phyloP scores from a whole-genome alignment of 2,797 vertebrate genomes.

The Amphiprion clarkii region DNA sequence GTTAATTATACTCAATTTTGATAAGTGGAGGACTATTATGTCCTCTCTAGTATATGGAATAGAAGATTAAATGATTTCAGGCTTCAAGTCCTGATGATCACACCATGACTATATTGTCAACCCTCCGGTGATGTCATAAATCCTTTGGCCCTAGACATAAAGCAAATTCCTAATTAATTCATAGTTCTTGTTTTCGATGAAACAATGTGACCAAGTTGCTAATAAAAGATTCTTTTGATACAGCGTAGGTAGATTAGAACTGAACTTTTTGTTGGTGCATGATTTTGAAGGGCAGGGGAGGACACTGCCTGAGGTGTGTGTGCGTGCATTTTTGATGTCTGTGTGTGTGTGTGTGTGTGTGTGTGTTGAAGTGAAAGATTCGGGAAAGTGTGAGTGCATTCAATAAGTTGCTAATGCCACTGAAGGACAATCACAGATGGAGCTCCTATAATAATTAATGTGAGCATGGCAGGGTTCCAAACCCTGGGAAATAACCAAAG shows the following conservation, averaged over 20 bases:
- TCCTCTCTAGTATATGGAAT: slow-evolving; percentile 77
- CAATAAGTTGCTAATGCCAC: slow-evolving; percentile 78
- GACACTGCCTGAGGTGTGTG: slow-evolving; percentile 39
- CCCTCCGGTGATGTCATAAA: slow-evolving; percentile 67
- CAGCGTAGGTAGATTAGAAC: slow-evolving; percentile 52
- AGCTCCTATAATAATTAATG: slow-evolving; percentile 86
- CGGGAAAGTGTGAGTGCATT: slow-evolving; percentile 70
- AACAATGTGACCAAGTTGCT: slow-evolving; percentile 55
- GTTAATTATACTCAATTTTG: slow-evolving; percentile 83
- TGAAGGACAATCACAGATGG: slow-evolving; percentile 86
- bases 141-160: slow-evolving; percentile 66
- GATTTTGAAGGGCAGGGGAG: slow-evolving; percentile 56
- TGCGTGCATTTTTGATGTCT: slow-evolving; percentile 32
- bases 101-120: slow-evolving; percentile 70
- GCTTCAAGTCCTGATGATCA: slow-evolving; percentile 71
- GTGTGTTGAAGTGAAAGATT: slow-evolving; percentile 56
- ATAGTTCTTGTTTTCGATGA: slow-evolving; percentile 71
- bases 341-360: slow-evolving; percentile 46
- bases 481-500: slow-evolving; percentile 80
- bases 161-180: slow-evolving; percentile 78
- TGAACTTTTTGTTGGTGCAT: slow-evolving; percentile 39
- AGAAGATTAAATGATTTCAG: slow-evolving; percentile 78
- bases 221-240: slow-evolving; percentile 43
- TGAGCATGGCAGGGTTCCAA: slow-evolving; percentile 85
- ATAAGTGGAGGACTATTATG: slow-evolving; percentile 81